Base-by-base conservation (phyloP, 1,140 invertebrate species). In the Bombus difficillimus region DNA sequence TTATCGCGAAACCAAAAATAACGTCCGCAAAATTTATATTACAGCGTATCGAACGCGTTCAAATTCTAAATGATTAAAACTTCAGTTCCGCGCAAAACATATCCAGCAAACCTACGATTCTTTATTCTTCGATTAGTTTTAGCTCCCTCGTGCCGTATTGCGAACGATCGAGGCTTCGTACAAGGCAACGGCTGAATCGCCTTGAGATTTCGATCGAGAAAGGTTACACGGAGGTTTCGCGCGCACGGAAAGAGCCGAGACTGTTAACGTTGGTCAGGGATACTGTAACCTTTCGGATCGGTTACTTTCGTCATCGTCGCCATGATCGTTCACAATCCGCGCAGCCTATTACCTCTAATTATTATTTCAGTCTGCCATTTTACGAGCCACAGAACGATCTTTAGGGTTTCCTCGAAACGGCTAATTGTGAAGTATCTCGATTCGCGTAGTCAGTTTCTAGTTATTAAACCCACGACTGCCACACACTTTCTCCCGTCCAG, bases 171-270 rank as follows among this genome's bases (percentile, higher is more conserved):
- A 43, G 69, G 34, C 77, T 85, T 80, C 72, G 69, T n/a, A 77
- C 77, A 34, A 64, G 43, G 75, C 66, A 9, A 72, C 69, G 34
- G 12, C 69, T 62, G 69, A 81, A 39, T 85, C 83, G 83, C 83
- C 83, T 85, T 85, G 83, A 85, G 64, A 85, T 71, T 81, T 81
- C 83, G 69, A 39, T 57, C 78, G 39, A 59, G 78, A 85, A 85
- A 85, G 83, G 83, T 85, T 81, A 57, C 41, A 41, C 66, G 53
- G 37, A 83, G 62, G 82, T 77, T 77, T 83, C 34, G 43, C 47
- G 25, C 81, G 34, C 32, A 22, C 62, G 18, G 47, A 53, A 53
- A 53, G 18, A 53, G 47, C 47, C 47, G 47, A 53, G 47, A 53
- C 34, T 47, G 76, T 79, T 84, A 79, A 71, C 66, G 76, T 78